A percentile compares a stretch with the other conserved stretches of the same genome.
Evolutionary conservation across 2,113 vertebrate species (phyloP).

Genomic region (Mellivora capensis): DNA sequence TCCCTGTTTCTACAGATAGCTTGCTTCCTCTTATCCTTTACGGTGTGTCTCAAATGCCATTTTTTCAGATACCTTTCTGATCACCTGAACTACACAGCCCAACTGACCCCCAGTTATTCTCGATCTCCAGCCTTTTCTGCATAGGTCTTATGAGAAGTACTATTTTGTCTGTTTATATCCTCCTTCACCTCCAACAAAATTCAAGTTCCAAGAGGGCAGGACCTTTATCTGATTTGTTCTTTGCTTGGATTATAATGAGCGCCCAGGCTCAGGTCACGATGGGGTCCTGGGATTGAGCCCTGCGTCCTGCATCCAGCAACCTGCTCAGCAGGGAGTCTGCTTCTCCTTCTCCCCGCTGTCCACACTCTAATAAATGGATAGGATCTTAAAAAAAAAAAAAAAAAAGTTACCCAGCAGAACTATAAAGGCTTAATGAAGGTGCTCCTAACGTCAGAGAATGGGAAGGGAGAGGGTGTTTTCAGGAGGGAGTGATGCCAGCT

Average conservation of each 20-base stretch:
- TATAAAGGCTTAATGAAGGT: background rate
- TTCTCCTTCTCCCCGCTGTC: background rate
- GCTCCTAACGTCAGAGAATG: background rate
- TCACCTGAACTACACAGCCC: background rate
- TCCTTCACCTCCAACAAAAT: constrained; percentile 11
- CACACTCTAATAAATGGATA: background rate
- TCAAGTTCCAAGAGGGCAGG: constrained; percentile 1
- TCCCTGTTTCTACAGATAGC: background rate
- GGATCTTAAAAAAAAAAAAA: too few relatives aligned
- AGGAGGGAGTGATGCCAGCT: background rate
- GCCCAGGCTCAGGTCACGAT: background rate
- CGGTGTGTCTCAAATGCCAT: background rate
- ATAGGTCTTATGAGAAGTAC: background rate
- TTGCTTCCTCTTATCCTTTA: background rate
- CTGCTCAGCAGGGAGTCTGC: too few relatives aligned
- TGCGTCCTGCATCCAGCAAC: background rate
- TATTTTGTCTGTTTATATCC: background rate
- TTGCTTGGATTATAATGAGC: background rate
- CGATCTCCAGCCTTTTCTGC: background rate
- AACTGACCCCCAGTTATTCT: background rate
- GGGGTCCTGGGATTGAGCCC: background rate
- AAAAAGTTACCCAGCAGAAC: background rate
- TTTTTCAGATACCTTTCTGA: background rate
- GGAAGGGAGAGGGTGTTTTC: background rate
- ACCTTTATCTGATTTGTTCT: background rate